phyloP scores from a whole-genome alignment of 2,888 invertebrate species.

The Tachina lurida region DNA sequence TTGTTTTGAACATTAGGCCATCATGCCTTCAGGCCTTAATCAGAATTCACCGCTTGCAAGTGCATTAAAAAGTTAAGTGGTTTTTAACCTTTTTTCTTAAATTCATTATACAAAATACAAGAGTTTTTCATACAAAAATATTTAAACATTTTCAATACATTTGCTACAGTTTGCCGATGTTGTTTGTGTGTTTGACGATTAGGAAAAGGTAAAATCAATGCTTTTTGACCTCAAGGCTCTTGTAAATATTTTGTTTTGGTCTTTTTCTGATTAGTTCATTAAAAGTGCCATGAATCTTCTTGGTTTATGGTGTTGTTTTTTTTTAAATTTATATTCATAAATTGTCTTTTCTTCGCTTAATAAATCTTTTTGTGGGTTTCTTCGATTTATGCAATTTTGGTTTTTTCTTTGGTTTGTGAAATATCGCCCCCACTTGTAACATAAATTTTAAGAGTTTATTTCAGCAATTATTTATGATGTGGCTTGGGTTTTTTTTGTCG shows the following conservation, averaged over 20 bases:
- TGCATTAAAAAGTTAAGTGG: background rate
- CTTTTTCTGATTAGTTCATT: constrained; percentile 43
- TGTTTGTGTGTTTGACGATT: background rate
- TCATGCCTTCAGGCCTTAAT: background rate
- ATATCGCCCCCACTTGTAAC: constrained; percentile 64
- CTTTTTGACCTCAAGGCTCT: constrained; percentile 47
- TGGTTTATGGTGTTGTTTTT: constrained; percentile 23
- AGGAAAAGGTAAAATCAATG: constrained; percentile 27
- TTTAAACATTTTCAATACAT: background rate
- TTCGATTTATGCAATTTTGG: background rate
- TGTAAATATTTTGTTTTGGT: background rate
- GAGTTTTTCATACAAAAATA: background rate
- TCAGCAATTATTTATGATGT: constrained; percentile 52
- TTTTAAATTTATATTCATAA: constrained; percentile 44
- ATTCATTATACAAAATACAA: background rate
- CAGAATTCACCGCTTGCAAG: background rate
- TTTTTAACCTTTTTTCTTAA: background rate
- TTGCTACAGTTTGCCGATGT: background rate
- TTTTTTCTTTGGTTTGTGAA: constrained; percentile 32
- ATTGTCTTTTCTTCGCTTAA: constrained; percentile 52
- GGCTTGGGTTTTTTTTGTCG: constrained; percentile 5
- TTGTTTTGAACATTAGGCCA: background rate
- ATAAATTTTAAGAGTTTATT: constrained; percentile 55
- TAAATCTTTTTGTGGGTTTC: constrained; percentile 54
- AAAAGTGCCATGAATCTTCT: constrained; percentile 59